Base-by-base conservation (phyloP, 2,797 vertebrate genomes). In the Arctocebus calabarensis region DNA sequence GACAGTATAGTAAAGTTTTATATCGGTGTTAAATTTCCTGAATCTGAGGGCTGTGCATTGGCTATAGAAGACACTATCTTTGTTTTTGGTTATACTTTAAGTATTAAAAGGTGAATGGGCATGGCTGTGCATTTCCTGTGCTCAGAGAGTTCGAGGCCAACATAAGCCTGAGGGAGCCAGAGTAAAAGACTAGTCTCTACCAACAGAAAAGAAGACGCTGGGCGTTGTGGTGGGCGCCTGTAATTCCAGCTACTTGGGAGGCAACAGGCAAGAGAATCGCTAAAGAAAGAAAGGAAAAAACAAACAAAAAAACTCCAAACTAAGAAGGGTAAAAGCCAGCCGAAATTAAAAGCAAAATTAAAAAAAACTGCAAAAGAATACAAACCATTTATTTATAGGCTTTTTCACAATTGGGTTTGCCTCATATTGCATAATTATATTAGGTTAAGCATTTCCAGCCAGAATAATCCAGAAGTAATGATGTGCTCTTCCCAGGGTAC, bases 311-410 rank as follows among this genome's bases (percentile, higher is more conserved):
- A 40, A 40, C 40, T 40, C 40, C 40, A 40, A 40, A 40, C 40
- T 40, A 40, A 40, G 40, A 40, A 40, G 40, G 5, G 40, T 40
- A 5, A 40, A 40, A 40, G 40, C 40, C 40, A 40, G 40, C 40
- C 40, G 40, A 40, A 40, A 40, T 40, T 5, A 40, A 40, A 40
- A 40, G 40, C 40, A 40, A 40, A 40, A 40, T 40, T 40, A 43
- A 43, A 43, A 43, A 70, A 83, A 95, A 57, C 55, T 93, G 68
- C 48, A 66, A 82, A 75, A 87, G 37, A 90, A 84, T 40, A 32
- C 1, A 45, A 61, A 40, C 52, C 61, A 74, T 57, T 92, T 95
- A 62, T 78, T 79, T 91, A 34, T 40, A 91, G 13, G 19, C 22
- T 45, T n/a, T 88, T 45, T 45, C 4, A 34, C 3, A 74, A 22